phyloP scores from a whole-genome alignment of 2,888 invertebrate species.

The Agrotis segetum region DNA sequence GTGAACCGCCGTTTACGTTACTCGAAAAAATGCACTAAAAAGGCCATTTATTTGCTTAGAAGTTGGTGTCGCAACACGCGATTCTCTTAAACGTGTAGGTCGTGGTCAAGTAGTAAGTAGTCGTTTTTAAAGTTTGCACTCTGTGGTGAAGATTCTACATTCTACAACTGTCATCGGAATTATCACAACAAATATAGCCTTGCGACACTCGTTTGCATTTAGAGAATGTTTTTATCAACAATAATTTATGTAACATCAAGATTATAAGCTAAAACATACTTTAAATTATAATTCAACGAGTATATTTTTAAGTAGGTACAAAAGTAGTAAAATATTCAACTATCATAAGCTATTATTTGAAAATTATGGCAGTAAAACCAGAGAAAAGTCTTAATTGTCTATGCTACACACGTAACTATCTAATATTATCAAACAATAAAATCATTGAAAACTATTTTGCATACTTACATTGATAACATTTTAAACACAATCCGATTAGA shows the following conservation, averaged over 20 bases:
- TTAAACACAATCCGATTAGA: no score
- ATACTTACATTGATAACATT: background rate
- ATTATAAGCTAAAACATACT: conserved; percentile 10
- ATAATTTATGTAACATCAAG: conserved; percentile 9
- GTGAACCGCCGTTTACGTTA: no score
- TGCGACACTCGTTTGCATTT: background rate
- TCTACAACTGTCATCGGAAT: no score
- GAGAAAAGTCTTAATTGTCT: conserved; percentile 8
- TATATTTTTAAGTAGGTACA: conserved; percentile 19
- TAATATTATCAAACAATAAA: background rate
- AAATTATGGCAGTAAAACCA: conserved; percentile 29
- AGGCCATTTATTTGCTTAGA: no score
- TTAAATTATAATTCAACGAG: conserved; percentile 11
- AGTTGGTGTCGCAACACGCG: no score
- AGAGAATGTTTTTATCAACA: background rate
- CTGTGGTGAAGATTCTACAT: no score
- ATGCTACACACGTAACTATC: conserved; percentile 22
- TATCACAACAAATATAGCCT: conserved; percentile 10
- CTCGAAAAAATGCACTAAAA: no score
- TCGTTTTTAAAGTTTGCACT: no score
- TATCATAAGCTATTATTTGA: conserved; percentile 16
- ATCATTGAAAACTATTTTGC: background rate
- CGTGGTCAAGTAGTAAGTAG: no score
- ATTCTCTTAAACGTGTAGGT: no score
- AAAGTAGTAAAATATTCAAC: conserved; percentile 36